Evolutionary conservation across 1,140 invertebrate species (phyloP), one percentile per base, ranked within the genome.

Genomic region (Aphelinus certus): DNA sequence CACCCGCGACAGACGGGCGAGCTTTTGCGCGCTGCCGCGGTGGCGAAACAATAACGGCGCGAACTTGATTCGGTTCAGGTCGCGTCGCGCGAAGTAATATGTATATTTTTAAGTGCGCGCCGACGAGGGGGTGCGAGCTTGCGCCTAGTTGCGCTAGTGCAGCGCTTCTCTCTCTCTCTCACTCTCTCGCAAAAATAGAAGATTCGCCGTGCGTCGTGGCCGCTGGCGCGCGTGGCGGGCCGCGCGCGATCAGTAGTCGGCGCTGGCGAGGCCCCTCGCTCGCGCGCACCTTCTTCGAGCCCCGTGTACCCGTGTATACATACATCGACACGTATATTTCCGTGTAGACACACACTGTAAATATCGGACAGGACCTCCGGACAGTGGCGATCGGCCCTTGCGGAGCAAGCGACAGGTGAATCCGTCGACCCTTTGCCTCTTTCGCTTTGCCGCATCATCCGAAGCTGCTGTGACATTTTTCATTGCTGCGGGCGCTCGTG

Each of bases 141-240:
- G 46, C 67, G 57, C 46, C 67, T 49, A 42, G 67, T 70, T 70
- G 57, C 58, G 58, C 57, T 43, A 55, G 45, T 42, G 46, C 48
- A 7, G n/a, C 42, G 3, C 46, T 2, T 71, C 1, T 62, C 56
- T n/a, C n/a, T 7, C 56, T 55, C 60, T 63, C 45, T 47, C 3
- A 1, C 47, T n/a, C n/a, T 48, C 26, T 46, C 5, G 63, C 70
- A 76, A 71, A 76, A 76, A 76, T 76, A 76, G 74, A 76, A 66
- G 63, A 75, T n/a, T 63, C 73, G 58, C 47, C 51, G 48, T 47
- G 48, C 57, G 26, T 26, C 26, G 26, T 26, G 26, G 26, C 26
- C 0, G 26, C 26, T 26, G 26, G 26, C 46, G 67, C 3, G 45
- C 6, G 51, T 47, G 10, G 42, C 61, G 46, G 45, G 51, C 55